Evolutionary conservation across 1,140 invertebrate genomes (phyloP).

Genomic region (Myzus persicae): DNA sequence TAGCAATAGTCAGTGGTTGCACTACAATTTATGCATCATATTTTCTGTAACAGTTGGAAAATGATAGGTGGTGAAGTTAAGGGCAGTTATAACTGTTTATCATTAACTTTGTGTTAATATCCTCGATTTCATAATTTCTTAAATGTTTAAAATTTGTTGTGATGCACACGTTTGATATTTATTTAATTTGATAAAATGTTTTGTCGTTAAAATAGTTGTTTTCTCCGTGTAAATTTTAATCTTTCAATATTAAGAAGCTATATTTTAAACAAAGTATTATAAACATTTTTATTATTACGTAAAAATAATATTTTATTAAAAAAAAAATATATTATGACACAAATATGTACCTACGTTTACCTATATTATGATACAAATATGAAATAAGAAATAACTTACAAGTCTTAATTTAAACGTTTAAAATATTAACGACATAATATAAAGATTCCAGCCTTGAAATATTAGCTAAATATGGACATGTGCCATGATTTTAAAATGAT

Average conservation of each 20-base stretch:
- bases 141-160: background rate
- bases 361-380: no score
- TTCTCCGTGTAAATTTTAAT: background rate
- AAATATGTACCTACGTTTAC: no score
- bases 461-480: background rate
- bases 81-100: background rate
- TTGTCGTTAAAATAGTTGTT: background rate
- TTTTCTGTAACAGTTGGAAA: background rate
- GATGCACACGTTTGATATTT: background rate
- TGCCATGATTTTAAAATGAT: background rate
- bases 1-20: background rate
- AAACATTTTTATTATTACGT: background rate
- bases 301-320: no score
- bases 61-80: background rate
- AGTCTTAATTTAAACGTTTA: background rate
- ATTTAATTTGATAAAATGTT: background rate
- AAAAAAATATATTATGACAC: no score
- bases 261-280: background rate
- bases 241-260: no score
- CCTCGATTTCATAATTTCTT: background rate
- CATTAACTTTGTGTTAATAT: background rate
- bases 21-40: background rate
- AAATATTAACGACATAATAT: background rate
- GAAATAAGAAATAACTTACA: background rate
- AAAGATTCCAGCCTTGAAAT: background rate